Evolutionary conservation across 2,888 invertebrate species (phyloP).

Genomic region (Argyresthia goedartella): DNA sequence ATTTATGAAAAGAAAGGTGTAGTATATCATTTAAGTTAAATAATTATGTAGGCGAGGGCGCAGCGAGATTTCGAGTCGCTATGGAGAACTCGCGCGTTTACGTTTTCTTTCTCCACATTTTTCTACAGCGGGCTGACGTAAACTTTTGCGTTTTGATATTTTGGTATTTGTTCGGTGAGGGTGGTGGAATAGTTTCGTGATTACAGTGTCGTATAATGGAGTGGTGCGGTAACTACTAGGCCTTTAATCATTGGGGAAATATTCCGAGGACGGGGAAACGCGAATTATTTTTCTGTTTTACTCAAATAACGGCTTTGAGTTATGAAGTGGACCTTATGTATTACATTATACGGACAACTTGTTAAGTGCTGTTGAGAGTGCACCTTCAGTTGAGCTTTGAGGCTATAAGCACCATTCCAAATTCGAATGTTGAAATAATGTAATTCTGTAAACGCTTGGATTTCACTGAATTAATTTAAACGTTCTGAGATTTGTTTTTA

Average conservation of each 20-base stretch:
- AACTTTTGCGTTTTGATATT: slow-evolving; percentile 18
- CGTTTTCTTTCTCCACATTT: slow-evolving; percentile 12
- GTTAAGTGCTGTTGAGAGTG: no score
- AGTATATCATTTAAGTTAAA: slow-evolving; percentile 65
- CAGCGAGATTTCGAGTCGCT: slow-evolving; percentile 12
- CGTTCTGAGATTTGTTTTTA: no score
- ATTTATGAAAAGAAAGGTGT: slow-evolving; percentile 51
- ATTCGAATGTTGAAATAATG: not conserved
- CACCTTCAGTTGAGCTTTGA: no score
- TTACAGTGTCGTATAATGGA: slow-evolving; percentile 60
- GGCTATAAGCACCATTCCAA: not conserved
- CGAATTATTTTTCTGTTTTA: slow-evolving; percentile 25
- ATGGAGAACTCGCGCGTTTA: slow-evolving; percentile 16
- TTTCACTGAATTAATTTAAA: no score
- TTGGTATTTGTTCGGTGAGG: slow-evolving; percentile 9
- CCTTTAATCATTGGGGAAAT: slow-evolving; percentile 66
- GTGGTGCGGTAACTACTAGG: slow-evolving; percentile 21
- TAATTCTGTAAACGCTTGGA: no score
- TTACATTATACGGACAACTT: not conserved
- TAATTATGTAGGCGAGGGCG: slow-evolving; percentile 51
- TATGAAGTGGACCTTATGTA: slow-evolving; percentile 2
- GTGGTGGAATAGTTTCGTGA: slow-evolving; percentile 45
- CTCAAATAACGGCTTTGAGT: not conserved
- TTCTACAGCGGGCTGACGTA: slow-evolving; percentile 16
- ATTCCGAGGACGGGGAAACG: slow-evolving; percentile 28